phyloP scores from a whole-genome alignment of 2,888 invertebrate genomes.

The Cremastinae sp. region DNA sequence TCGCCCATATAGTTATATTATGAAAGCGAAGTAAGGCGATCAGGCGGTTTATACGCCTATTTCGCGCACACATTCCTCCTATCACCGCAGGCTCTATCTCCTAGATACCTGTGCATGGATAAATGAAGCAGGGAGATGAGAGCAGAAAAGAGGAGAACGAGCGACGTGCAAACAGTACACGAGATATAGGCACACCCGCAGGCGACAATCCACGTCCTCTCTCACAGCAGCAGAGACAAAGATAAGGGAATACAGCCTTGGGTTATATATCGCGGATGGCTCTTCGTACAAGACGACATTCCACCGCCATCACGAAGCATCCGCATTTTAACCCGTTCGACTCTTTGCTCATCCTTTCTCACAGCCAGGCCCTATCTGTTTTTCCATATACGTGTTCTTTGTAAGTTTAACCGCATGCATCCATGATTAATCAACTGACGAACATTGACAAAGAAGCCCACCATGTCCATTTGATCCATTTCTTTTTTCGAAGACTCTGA shows the following conservation, averaged over 20 bases:
- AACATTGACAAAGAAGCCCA: conserved; percentile 3
- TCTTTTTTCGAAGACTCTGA: no score
- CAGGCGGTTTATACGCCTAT: conserved; percentile 8
- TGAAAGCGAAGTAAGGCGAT: neutral
- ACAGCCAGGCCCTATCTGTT: no score
- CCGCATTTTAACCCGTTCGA: conserved; percentile 59
- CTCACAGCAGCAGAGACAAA: conserved; percentile 47
- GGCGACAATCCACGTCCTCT: conserved; percentile 55
- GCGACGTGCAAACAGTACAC: conserved; percentile 13
- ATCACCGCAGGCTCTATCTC: no score
- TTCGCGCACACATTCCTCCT: no score
- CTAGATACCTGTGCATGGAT: no score
- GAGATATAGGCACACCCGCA: conserved; percentile 44
- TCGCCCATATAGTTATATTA: no score
- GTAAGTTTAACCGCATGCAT: conserved; percentile 6
- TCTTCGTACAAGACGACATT: conserved; percentile 63
- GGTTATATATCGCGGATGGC: conserved; percentile 52
- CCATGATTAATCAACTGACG: conserved; percentile 12
- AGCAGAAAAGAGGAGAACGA: conserved; percentile 11
- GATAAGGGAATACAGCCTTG: conserved; percentile 64
- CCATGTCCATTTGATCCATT: no score
- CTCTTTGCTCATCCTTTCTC: conserved; percentile 39
- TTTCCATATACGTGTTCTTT: no score
- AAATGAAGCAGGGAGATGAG: conserved; percentile 31
- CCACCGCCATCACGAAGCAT: conserved; percentile 65